Percentiles rank a stretch among this genome's conserved stretches.
These are phyloP conservation scores for Protosalanx chinensis DNA, from an alignment of 2,797 vertebrate genomes.

Conservation along the genomic window DNA sequence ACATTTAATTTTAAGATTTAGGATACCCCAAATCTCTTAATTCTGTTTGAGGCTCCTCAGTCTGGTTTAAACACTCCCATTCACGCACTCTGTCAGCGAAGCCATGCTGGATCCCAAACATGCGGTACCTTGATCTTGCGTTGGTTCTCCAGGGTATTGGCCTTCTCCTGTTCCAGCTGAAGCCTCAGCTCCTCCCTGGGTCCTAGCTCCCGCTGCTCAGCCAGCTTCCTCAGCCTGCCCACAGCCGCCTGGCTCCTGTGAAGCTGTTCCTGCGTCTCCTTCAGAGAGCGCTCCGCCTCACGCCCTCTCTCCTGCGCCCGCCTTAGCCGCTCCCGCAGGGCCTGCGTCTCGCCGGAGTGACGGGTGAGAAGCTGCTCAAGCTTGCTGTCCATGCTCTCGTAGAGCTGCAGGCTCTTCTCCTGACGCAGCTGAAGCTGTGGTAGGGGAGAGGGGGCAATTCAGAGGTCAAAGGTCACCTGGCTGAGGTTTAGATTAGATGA, in stretches of 20 bases:
- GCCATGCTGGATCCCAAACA: neutral
- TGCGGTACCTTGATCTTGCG: slow-evolving; percentile 82
- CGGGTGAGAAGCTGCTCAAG: slow-evolving; percentile 85
- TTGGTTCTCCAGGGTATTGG: slow-evolving; percentile 77
- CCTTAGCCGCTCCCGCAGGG: slow-evolving; percentile 84
- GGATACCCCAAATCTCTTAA: no score
- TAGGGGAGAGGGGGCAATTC: neutral
- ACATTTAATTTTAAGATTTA: no score
- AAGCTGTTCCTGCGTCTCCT: slow-evolving; percentile 82
- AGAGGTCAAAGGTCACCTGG: neutral
- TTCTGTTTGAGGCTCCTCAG: no score
- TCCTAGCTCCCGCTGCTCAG: slow-evolving; percentile 82
- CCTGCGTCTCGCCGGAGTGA: slow-evolving; percentile 84
- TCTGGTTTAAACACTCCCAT: no score
- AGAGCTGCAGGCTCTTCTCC: slow-evolving; percentile 90
- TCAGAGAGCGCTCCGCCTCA: slow-evolving; percentile 74
- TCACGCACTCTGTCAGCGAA: no score
- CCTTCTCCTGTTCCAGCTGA: slow-evolving; percentile 78
- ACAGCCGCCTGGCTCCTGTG: slow-evolving; percentile 75
- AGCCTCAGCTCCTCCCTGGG: slow-evolving; percentile 84
- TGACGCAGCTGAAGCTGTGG: slow-evolving; percentile 85
- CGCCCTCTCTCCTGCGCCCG: slow-evolving; percentile 88
- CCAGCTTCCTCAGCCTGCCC: slow-evolving; percentile 82
- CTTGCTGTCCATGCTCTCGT: slow-evolving; percentile 89
- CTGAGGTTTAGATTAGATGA: slow-evolving; percentile 58